phyloP scores from a whole-genome alignment of 1,140 invertebrate genomes.

The Stegodyphus mimosarum region DNA sequence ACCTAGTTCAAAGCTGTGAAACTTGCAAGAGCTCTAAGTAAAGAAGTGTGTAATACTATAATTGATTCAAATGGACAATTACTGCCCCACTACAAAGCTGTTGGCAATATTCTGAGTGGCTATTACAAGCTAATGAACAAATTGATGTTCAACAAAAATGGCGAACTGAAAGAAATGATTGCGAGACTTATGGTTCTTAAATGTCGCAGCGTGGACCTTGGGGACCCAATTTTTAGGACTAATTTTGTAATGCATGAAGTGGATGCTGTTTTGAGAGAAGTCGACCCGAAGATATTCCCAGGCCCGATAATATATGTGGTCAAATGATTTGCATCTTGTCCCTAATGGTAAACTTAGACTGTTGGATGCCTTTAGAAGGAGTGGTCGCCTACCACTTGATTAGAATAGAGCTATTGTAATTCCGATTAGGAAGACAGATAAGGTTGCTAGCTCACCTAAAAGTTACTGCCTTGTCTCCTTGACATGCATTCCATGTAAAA shows the following conservation, averaged over 20 bases:
- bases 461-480: too few species aligned
- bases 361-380: too few species aligned
- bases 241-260: not conserved
- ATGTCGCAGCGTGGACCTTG: not conserved
- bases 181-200: not conserved
- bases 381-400: not conserved
- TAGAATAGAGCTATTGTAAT: not conserved
- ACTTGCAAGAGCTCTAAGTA: not conserved
- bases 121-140: not conserved
- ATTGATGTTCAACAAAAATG: not conserved
- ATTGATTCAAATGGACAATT: not conserved
- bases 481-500: too few species aligned
- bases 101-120: not conserved
- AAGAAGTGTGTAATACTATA: not conserved
- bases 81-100: not conserved
- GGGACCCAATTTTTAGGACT: not conserved
- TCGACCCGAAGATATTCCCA: not conserved
- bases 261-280: too few species aligned
- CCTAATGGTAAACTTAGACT: too few species aligned
- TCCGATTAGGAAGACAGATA: not conserved
- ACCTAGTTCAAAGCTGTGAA: constrained; percentile 21
- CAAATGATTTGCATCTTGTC: not conserved
- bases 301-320: not conserved
- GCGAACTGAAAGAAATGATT: not conserved
- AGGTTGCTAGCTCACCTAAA: not conserved